Conservation (phyloP, 2,113 vertebrate genomes). For the Irena cyanogastra region DNA sequence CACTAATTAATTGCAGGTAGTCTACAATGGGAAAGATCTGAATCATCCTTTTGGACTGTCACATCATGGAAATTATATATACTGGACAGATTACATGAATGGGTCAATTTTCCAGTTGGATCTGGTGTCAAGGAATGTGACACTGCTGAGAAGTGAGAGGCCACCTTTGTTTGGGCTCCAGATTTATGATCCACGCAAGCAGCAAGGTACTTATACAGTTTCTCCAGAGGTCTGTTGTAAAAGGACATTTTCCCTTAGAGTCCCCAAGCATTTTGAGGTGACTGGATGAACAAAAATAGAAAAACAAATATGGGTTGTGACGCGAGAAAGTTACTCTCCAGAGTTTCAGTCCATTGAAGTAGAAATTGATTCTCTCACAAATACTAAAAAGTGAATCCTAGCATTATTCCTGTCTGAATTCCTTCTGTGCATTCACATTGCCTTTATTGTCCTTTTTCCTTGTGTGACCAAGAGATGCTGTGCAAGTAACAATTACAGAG, state of each 20-base stretch:
- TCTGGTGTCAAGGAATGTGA: conserved; percentile 84
- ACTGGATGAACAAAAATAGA: not conserved
- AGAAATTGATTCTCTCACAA: not conserved
- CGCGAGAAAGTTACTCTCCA: not conserved
- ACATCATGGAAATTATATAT: conserved; percentile 88
- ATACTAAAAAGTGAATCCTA: not conserved
- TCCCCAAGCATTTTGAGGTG: not conserved
- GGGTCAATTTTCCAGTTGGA: conserved; percentile 96
- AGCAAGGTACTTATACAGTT: conserved; percentile 81
- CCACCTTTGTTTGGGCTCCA: conserved; percentile 93
- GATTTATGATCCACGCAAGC: conserved; percentile 91
- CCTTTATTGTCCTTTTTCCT: not conserved
- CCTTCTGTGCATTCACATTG: not conserved
- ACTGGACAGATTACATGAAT: conserved; percentile 99
- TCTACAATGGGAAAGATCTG: conserved; percentile 92
- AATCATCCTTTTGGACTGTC: conserved; percentile 98
- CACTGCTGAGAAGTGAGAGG: conserved; percentile 86
- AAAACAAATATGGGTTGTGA: not conserved
- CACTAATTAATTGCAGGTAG: conserved; percentile 77
- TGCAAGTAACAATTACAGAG: not conserved
- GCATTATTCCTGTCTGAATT: not conserved
- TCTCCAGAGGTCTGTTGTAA: not conserved
- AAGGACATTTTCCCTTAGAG: not conserved
- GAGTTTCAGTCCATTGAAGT: not conserved
- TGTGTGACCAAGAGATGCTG: not conserved